Base-by-base conservation (phyloP, 2,888 invertebrate species). In the Parnassius mnemosyne region DNA sequence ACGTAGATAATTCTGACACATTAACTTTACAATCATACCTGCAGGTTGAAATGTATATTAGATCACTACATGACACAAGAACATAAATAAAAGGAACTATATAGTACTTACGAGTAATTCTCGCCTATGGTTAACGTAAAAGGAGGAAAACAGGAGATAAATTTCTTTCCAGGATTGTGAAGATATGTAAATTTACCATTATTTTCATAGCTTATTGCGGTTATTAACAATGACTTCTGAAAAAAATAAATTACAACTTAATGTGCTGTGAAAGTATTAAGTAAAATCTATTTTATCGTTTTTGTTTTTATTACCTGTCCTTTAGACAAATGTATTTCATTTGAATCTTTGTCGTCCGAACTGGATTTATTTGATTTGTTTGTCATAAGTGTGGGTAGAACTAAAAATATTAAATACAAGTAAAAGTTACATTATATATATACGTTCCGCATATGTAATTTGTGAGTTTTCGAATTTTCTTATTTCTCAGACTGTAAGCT, bases 1-100 rank as follows among this genome's bases (percentile, higher is more conserved):
- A 62, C 2, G 54, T 63, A 11, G 66, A 61, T 11, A 81, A 58
- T 54, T 78, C 73, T n/a, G 85, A 74, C 44, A 80, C 42, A 64
- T 85, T 85, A 20, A 77, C 61, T 11, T 66, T 67, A 71, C 85
- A 87, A 47, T 83, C 76, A 9, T 65, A 65, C 42, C 89, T 89
- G 77, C 41, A 77, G 77, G 12, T 16, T 70, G 61, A 16, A 63
- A 43, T 10, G 56, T 53, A 60, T 16, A 10, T 16, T 60, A 44
- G 25, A 51, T 58, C n/a, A 20, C 58, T 49, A 16, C 16, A 16
- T 16, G 13, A 11, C 20, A 10, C 13, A 49, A 47, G 47, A 9
- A n/a, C 5, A 34, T 7, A 34, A 34, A 46, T 56, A 60, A 42
- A 51, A 57, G 53, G 12, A 55, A 60, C 54, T 20, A 58, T 16